Base-by-base conservation (phyloP, 2,888 invertebrate species). In the Sphinx pinastri region DNA sequence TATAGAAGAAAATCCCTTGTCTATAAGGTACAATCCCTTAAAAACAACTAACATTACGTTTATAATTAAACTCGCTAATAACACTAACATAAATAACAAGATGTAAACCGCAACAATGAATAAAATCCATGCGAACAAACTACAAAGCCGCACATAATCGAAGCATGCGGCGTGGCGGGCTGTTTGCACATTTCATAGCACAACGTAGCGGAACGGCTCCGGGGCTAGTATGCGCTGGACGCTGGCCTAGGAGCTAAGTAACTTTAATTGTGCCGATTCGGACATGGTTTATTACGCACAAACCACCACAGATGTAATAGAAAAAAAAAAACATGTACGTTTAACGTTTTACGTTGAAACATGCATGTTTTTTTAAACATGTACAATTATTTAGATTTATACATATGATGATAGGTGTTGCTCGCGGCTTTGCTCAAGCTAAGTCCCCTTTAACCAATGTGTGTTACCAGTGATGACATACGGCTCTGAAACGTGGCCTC, bases 161-260 rank as follows among this genome's bases (percentile, higher is more conserved):
- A 67, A 47, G 31, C 59, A 52, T 38, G 45, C 38, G 47, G 66
- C 67, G 16, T 49, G 69, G 74, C 71, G 68, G 76, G 74, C 78
- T 71, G 73, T 79, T 80, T 84, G 83, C 82, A 84, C 83, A 84
- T 84, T 84, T 84, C 84, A 84, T 82, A 77, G 77, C 74, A 31
- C 19, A 55, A 12, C 55, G 55, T 55, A 11, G 11, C 25, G 19
- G n/a, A 47, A 47, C 66, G 14, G 55, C 51, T 67, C 49, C 38
- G 38, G 52, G 57, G 68, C 58, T 72, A 77, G 78, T 71, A 70
- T 72, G 58, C 70, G 71, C 67, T 38, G 68, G 70, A 31, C 58
- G 14, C 58, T 11, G 25, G 13, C 8, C 25, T 38, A 31, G 13
- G 19, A 63, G 63, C 63, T 63, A 63, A 49, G 63, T 47, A 49